Conservation (phyloP, 2,888 invertebrate genomes). For the Rambutsinella grinnellia region DNA sequence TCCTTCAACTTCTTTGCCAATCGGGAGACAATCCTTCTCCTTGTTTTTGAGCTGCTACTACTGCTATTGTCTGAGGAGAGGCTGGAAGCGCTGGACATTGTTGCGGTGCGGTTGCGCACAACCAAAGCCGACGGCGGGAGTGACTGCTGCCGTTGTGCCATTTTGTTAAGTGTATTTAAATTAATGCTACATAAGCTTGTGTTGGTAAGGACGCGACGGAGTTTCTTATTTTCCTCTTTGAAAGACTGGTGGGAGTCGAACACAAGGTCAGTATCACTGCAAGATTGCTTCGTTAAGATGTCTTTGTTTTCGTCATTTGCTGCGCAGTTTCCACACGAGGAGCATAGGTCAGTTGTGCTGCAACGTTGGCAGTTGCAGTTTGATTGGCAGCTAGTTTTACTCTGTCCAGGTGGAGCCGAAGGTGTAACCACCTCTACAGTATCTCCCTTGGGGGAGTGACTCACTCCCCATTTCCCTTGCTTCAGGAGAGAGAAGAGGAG, state of each 20-base stretch:
- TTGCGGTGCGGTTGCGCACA: slow-evolving; percentile 21
- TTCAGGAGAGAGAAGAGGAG: slow-evolving; percentile 41
- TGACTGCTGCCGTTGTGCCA: slow-evolving; percentile 20
- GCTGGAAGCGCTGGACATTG: slow-evolving; percentile 48
- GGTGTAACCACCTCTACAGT: slow-evolving; percentile 11
- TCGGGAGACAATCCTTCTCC: slow-evolving; percentile 46
- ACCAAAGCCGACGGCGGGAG: neutral
- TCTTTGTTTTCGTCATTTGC: slow-evolving; percentile 11
- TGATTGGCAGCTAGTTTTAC: neutral
- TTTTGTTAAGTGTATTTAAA: neutral
- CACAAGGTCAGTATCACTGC: slow-evolving; percentile 47
- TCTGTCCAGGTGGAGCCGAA: neutral
- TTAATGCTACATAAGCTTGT: slow-evolving; percentile 8
- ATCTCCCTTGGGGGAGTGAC: neutral
- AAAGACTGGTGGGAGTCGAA: slow-evolving; percentile 49
- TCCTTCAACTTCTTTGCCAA: slow-evolving; percentile 59
- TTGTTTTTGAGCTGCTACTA: slow-evolving; percentile 47
- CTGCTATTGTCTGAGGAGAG: slow-evolving; percentile 45
- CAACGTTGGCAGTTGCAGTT: slow-evolving; percentile 14
- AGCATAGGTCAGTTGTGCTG: slow-evolving; percentile 4
- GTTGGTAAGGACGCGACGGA: slow-evolving; percentile 8
- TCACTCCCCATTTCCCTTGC: slow-evolving; percentile 38
- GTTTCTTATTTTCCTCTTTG: slow-evolving; percentile 13
- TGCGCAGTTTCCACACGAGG: slow-evolving; percentile 24
- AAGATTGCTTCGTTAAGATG: neutral